Base-by-base conservation (phyloP, 2,888 invertebrate genomes). In the Melipona beecheii region DNA sequence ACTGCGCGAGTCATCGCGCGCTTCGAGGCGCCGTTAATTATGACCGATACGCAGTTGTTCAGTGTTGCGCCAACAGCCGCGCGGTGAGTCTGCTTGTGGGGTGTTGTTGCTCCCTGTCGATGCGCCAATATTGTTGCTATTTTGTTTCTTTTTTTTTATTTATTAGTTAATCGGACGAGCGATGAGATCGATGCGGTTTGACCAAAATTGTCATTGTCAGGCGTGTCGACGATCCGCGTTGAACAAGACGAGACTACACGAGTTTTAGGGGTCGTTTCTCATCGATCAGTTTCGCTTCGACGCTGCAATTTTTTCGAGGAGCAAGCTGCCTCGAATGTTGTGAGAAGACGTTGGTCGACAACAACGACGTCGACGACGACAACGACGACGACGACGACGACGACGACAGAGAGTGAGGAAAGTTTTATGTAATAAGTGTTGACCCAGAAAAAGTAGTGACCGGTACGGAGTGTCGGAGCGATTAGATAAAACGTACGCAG, bases 61-160 rank as follows among this genome's bases (percentile, higher is more conserved):
- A 89, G 89, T 89, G 60, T 86, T 79, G 89, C 90, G 90, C 89
- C 80, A 81, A 87, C 84, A 72, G 81, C 64, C 79, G 89, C 88
- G 88, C 86, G 31, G 83, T 75, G 50, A 74, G 76, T 36, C 43
- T 54, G 4, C 6, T 4, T 11, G n/a, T n/a, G 21, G 50, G 27
- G 13, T 69, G 5, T 75, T 5, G 19, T 43, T 21, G 5, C 19
- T 49, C 17, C 27, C 27, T 43, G 27, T 58, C 17, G 17, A 21
- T 19, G 21, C 15, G 43, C 4, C 36, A 15, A 15, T 31, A 31
- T 11, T 27, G 13, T 58, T 54, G 70, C 3, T 36, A 36, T 9
- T 9, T 1, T 9, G 0, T 43, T 1, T 9, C 43, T 43, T 2
- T 43, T 43, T 36, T 36, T 6, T 43, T 60, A 24, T 36, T 68